Evolutionary conservation across 2,888 invertebrate genomes (phyloP).

Genomic region (Metellina segmentata): DNA sequence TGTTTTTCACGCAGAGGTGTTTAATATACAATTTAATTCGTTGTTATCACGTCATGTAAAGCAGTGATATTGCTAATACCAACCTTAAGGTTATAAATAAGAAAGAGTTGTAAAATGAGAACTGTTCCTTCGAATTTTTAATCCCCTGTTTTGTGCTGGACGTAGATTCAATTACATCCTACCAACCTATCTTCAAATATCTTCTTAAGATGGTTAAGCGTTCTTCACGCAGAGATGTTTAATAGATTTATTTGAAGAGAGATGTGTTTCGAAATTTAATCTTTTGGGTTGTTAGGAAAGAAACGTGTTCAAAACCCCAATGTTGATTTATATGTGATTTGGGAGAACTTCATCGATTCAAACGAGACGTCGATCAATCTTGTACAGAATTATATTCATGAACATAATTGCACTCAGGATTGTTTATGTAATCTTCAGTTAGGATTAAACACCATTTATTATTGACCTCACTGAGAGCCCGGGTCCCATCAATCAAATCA

Average conservation of each 20-base stretch:
- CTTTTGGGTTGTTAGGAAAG: background rate
- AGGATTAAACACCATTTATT: slow-evolving; percentile 36
- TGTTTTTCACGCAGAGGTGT: too few species aligned
- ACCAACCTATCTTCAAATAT: too few species aligned
- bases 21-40: too few species aligned
- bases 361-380: slow-evolving; percentile 1
- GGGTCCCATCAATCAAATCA: slow-evolving; percentile 54
- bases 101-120: too few species aligned
- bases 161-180: too few species aligned
- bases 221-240: too few species aligned
- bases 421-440: slow-evolving; percentile 29
- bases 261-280: background rate
- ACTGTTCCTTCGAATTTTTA: too few species aligned
- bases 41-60: too few species aligned
- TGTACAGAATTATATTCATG: background rate
- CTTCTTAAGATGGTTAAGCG: too few species aligned
- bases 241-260: background rate
- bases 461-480: slow-evolving; percentile 24
- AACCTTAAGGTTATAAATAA: too few species aligned
- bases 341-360: background rate
- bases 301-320: background rate
- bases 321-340: background rate
- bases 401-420: background rate
- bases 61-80: too few species aligned
- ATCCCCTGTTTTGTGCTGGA: too few species aligned